Conservation (phyloP, 2,888 invertebrate species). For the Acronicta aceris region DNA sequence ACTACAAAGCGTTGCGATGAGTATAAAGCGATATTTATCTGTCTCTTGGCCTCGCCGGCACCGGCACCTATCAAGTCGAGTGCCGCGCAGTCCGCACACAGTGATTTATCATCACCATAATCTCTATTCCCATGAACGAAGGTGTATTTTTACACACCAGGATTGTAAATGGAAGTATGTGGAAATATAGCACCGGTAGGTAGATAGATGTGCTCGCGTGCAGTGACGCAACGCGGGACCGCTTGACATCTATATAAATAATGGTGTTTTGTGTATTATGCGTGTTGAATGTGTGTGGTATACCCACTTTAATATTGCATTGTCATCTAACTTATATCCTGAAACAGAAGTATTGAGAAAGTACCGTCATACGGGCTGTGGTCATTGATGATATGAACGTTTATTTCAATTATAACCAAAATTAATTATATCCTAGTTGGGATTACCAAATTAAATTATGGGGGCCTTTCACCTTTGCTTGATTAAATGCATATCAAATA, state of each 20-base stretch:
- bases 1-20: constrained; percentile 75
- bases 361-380: background rate
- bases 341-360: background rate
- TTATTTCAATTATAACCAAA: background rate
- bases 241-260: constrained; percentile 61
- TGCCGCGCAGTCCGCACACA: constrained; percentile 56
- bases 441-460: too few relatives aligned
- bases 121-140: constrained; percentile 46
- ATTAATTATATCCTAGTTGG: too few relatives aligned
- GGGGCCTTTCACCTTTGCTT: too few relatives aligned
- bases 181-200: constrained; percentile 57
- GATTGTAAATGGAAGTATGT: constrained; percentile 26
- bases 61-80: constrained; percentile 71
- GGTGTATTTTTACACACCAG: constrained; percentile 46
- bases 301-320: constrained; percentile 25
- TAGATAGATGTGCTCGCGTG: constrained; percentile 70
- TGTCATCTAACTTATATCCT: constrained; percentile 29
- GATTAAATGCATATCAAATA: too few relatives aligned
- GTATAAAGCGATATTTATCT: constrained; percentile 79
- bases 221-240: constrained; percentile 72
- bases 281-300: constrained; percentile 39
- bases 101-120: constrained; percentile 31
- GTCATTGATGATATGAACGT: background rate
- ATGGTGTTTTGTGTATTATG: constrained; percentile 43
- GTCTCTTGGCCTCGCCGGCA: constrained; percentile 73